Conservation (phyloP, 1,140 invertebrate genomes). For the Papilio machaon region DNA sequence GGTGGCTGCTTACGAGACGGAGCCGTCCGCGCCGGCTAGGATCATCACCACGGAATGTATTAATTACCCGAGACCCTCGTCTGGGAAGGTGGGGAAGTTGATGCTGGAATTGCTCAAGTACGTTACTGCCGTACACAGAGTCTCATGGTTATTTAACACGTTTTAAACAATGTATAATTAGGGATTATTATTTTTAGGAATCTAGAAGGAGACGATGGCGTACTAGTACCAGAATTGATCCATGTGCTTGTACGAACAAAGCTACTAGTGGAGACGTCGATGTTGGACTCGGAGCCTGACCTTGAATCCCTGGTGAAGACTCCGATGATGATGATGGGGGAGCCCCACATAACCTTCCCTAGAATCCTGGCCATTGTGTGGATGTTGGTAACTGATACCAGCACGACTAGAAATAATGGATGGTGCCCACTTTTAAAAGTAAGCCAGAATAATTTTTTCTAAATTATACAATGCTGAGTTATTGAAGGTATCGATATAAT, state of each 20-base stretch:
- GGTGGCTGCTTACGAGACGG: conserved; percentile 60
- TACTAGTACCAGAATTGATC: conserved; percentile 56
- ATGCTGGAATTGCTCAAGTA: conserved; percentile 74
- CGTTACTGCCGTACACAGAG: not conserved
- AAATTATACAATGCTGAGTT: not conserved
- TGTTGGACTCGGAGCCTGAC: conserved; percentile 65
- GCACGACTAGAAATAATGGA: conserved; percentile 58
- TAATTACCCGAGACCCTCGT: conserved; percentile 57
- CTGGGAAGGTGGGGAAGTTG: conserved; percentile 62
- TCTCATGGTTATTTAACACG: no score
- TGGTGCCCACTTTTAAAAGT: conserved; percentile 71
- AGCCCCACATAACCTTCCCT: conserved; percentile 69
- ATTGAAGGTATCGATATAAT: not conserved
- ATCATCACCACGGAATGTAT: conserved; percentile 62
- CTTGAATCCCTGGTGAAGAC: conserved; percentile 65
- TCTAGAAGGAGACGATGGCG: conserved; percentile 66
- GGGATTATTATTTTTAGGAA: conserved; percentile 50
- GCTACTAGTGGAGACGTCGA: conserved; percentile 62
- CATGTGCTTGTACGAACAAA: conserved; percentile 59
- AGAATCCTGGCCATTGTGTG: conserved; percentile 64
- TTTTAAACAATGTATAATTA: no score
- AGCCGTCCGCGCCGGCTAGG: conserved; percentile 47
- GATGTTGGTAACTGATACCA: conserved; percentile 62
- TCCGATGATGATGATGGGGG: conserved; percentile 63
- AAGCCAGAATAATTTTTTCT: not conserved